Evolutionary conservation across 2,113 vertebrate species (phyloP).

Genomic region (Phasianus colchicus): DNA sequence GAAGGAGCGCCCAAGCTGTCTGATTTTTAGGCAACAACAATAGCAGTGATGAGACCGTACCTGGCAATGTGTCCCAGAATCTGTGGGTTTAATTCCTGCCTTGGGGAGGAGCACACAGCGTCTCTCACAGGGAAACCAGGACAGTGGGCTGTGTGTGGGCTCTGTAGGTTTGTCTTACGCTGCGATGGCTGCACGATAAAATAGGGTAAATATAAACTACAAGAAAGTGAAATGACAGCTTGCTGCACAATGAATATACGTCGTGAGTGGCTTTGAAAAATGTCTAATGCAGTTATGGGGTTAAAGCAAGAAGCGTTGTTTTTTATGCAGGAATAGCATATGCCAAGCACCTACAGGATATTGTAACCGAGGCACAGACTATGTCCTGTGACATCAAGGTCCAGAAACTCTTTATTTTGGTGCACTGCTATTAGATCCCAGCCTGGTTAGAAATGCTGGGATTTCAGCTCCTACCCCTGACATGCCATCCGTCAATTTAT

Average conservation of each 20-base stretch:
- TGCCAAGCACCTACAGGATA: constrained; percentile 63
- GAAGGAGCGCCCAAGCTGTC: constrained; percentile 65
- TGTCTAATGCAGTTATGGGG: constrained; percentile 63
- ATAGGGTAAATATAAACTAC: constrained; percentile 30
- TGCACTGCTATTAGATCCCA: constrained; percentile 73
- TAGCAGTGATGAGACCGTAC: constrained; percentile 37
- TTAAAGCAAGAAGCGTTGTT: constrained; percentile 59
- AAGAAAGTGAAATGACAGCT: constrained; percentile 59
- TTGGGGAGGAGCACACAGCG: constrained; percentile 36
- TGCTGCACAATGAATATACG: constrained; percentile 35
- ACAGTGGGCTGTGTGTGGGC: constrained; percentile 35
- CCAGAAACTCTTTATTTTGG: constrained; percentile 79
- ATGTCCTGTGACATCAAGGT: constrained; percentile 77
- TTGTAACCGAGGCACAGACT: constrained; percentile 64
- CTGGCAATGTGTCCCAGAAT: constrained; percentile 28
- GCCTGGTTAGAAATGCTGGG: constrained; percentile 79
- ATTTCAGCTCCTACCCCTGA: constrained; percentile 80
- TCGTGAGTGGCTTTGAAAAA: constrained; percentile 57
- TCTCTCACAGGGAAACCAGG: constrained; percentile 53
- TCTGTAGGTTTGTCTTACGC: constrained; percentile 40
- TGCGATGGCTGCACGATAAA: neutral
- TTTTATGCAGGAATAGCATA: constrained; percentile 67
- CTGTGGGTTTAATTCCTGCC: constrained; percentile 24
- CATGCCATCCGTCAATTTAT: constrained; percentile 86
- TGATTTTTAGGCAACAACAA: neutral